Conservation (phyloP, 2,113 vertebrate genomes). For the Diadophis punctatus region DNA sequence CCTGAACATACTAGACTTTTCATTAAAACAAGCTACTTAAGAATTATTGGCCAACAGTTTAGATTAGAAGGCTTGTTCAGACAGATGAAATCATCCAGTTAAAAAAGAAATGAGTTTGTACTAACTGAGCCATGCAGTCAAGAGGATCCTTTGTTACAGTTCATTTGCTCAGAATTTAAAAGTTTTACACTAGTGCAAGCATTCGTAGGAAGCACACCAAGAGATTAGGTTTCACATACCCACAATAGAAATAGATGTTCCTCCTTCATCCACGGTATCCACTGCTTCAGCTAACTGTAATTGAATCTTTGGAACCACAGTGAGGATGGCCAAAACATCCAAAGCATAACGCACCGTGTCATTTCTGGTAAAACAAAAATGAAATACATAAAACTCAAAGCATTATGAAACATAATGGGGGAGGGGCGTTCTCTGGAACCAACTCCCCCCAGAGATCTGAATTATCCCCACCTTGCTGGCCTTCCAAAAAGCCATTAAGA, state of each 20-base stretch:
- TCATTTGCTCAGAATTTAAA: background rate
- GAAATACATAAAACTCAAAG: conserved; percentile 19
- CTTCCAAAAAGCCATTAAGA: too few relatives aligned
- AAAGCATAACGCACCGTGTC: conserved; percentile 96
- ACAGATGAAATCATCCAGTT: background rate
- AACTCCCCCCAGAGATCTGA: too few relatives aligned
- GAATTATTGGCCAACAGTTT: too few relatives aligned
- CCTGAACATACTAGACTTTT: too few relatives aligned
- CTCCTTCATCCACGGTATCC: conserved; percentile 89
- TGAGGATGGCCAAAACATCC: conserved; percentile 94
- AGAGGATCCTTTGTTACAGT: background rate
- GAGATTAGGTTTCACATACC: conserved; percentile 71
- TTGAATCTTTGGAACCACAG: conserved; percentile 96
- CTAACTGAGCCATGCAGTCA: background rate
- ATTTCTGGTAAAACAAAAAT: conserved; percentile 75
- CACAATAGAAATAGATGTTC: conserved; percentile 89
- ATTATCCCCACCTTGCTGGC: too few relatives aligned
- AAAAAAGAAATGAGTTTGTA: background rate
- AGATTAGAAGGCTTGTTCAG: too few relatives aligned
- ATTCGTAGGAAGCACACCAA: background rate
- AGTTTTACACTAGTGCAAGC: background rate
- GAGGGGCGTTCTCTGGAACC: too few relatives aligned
- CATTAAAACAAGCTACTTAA: too few relatives aligned
- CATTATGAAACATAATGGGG: background rate
- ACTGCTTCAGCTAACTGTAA: conserved; percentile 90